Evolutionary conservation across 2,888 invertebrate species (phyloP).

Genomic region (Clanis bilineata): DNA sequence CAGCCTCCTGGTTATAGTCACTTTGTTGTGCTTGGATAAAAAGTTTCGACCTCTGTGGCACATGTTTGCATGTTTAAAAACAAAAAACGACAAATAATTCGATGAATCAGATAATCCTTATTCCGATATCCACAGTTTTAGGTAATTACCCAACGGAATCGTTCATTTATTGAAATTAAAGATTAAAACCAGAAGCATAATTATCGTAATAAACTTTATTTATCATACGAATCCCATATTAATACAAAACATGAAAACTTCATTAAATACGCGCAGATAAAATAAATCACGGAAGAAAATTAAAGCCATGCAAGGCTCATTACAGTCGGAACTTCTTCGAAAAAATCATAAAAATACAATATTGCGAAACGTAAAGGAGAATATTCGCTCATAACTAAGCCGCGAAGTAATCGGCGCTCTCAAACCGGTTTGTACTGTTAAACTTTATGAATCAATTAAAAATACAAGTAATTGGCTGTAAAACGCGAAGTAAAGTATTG

Average conservation of each 20-base stretch:
- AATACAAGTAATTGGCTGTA: constrained; percentile 13
- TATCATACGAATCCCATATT: neutral
- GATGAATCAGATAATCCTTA: too few relatives aligned
- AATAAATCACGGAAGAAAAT: constrained; percentile 13
- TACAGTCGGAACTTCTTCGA: constrained; percentile 5
- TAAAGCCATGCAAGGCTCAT: constrained; percentile 19
- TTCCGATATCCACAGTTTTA: too few relatives aligned
- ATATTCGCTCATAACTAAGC: neutral
- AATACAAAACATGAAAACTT: neutral
- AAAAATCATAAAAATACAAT: neutral
- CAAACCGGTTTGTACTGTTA: constrained; percentile 6
- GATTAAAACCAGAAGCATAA: neutral
- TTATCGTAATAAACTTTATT: neutral
- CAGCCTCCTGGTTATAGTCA: too few relatives aligned
- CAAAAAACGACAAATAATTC: too few relatives aligned
- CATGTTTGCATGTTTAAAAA: too few relatives aligned
- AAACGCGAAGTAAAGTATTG: constrained; percentile 7
- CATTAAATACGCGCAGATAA: neutral
- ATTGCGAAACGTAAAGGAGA: neutral
- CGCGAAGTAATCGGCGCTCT: constrained; percentile 1
- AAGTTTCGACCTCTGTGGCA: too few relatives aligned
- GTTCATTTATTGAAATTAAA: neutral
- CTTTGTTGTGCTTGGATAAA: too few relatives aligned
- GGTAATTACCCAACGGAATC: neutral
- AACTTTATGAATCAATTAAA: constrained; percentile 12